phyloP scores from a whole-genome alignment of 2,113 vertebrate genomes.

The Cephalophus harveyi region DNA sequence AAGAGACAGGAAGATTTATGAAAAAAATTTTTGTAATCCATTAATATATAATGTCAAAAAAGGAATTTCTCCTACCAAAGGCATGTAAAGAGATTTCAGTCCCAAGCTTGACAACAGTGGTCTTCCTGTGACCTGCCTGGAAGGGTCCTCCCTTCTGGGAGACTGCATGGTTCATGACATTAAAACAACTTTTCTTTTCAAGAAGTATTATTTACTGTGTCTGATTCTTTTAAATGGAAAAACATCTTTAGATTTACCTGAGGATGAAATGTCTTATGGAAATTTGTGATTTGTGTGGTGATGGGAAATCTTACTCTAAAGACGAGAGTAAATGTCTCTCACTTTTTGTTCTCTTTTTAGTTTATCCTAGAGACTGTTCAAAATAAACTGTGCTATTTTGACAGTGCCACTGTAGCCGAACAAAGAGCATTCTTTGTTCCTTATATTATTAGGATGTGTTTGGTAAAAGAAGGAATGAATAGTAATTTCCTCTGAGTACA shows the following conservation, averaged over 20 bases:
- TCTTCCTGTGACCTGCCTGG: neutral
- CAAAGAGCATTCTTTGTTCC: conserved; percentile 41
- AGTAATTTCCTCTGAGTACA: conserved; percentile 44
- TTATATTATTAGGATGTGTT: neutral
- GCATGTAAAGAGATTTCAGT: neutral
- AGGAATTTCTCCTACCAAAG: neutral
- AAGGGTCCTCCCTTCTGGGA: neutral
- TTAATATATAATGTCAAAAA: neutral
- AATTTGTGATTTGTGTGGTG: neutral
- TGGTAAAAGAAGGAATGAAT: conserved; percentile 40
- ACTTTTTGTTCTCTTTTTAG: conserved; percentile 21
- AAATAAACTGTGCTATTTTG: conserved; percentile 35
- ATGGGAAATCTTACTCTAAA: neutral
- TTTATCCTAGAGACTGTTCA: conserved; percentile 37
- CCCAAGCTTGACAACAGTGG: neutral
- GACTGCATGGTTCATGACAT: neutral
- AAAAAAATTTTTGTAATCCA: neutral
- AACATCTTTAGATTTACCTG: neutral
- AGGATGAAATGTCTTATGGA: neutral
- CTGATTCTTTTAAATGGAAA: conserved; percentile 1
- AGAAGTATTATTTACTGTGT: neutral
- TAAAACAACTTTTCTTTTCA: neutral
- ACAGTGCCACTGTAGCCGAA: conserved; percentile 22
- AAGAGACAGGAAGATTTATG: neutral
- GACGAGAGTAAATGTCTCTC: neutral